Evolutionary conservation across 2,113 vertebrate genomes (phyloP), one percentile per base, ranked within the genome.

Genomic region (Barnardius zonarius): DNA sequence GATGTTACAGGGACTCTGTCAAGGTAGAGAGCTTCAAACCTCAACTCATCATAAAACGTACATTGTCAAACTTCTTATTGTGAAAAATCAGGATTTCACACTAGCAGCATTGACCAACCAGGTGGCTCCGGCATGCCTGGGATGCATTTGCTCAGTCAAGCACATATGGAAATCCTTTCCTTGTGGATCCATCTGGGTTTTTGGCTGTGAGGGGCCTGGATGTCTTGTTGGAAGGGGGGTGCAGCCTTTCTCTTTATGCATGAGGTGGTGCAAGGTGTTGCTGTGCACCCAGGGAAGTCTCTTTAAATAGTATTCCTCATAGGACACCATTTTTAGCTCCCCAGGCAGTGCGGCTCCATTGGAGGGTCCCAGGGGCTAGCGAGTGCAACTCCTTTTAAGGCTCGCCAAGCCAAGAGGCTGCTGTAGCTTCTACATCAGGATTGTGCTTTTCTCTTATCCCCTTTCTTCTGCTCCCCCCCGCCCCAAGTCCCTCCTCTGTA

Each of bases 1-100:
- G 92, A 97, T 97, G 88, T 83, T 96, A 61, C 23, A 7, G 91
- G 85, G 93, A 74, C 69, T 95, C 80, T 86, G 74, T 95, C 83
- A 95, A 95, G 92, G 95, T 85, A 96, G 91, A 87, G 85, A 94
- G 77, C 84, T 91, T 95, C 88, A 92, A 96, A 91, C n/a, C 86
- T 90, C 70, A 72, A 92, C 79, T 63, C 4, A 5, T 49, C 7
- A 2, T 82, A 46, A 68, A 27, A 63, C 33, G 39, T 35, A 59
- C 55, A 57, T 66, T 61, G 35, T 79, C 57, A 72, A 64, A 75
- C 90, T 74, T 89, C 41, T 77, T 77, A 61, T 27, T 23, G 12
- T 92, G 68, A 75, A 83, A 90, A 92, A 90, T n/a, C 43, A 46
- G 43, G 66, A 85, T 63, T 95, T 93, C 80, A 89, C 73, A 63